Conservation (phyloP, 2,888 invertebrate species). For the Deilephila elpenor region DNA sequence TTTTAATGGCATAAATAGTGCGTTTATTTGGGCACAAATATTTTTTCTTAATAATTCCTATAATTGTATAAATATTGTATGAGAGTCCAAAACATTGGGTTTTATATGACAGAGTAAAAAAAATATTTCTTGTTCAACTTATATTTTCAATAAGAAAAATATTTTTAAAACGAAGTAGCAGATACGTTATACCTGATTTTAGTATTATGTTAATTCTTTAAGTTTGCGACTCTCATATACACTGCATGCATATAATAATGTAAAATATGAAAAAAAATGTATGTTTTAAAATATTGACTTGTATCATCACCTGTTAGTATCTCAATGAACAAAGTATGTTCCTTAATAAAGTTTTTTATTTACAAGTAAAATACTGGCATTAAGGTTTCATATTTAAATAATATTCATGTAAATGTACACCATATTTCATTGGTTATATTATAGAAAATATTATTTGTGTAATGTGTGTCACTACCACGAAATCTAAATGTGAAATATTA, state of each 20-base stretch:
- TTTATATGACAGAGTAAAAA: conserved; percentile 36
- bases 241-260: conserved; percentile 35
- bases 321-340: conserved; percentile 63
- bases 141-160: conserved; percentile 22
- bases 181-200: conserved; percentile 8
- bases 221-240: conserved; percentile 17
- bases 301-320: conserved; percentile 47
- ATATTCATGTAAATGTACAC: conserved; percentile 34
- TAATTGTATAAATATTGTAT: conserved; percentile 30
- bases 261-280: conserved; percentile 30
- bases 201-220: conserved; percentile 13
- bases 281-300: conserved; percentile 38
- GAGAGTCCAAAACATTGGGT: conserved; percentile 35
- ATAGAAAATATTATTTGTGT: conserved; percentile 42
- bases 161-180: conserved; percentile 9
- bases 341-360: conserved; percentile 81
- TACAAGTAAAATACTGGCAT: conserved; percentile 76
- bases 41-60: conserved; percentile 45
- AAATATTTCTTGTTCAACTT: conserved; percentile 25
- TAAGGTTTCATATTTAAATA: conserved; percentile 64
- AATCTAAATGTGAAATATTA: conserved; percentile 54
- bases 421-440: conserved; percentile 38
- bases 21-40: conserved; percentile 59
- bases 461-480: conserved; percentile 41
- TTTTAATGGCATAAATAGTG: conserved; percentile 52